These are phyloP conservation scores for Bombus consobrinus DNA, from an alignment of 1,140 invertebrate genomes.

Conservation along the genomic window DNA sequence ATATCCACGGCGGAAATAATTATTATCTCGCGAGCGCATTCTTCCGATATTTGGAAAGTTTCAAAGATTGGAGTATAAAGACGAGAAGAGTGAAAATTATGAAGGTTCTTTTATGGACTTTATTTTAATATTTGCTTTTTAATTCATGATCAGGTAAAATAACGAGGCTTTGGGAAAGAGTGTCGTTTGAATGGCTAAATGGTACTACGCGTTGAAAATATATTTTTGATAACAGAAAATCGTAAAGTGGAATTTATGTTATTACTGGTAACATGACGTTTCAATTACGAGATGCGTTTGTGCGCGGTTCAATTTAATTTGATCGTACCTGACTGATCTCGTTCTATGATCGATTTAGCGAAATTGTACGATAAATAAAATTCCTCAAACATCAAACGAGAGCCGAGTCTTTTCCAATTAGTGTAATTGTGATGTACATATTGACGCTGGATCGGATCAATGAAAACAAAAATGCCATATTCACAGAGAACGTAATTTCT, in stretches of 20 bases:
- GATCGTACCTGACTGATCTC: neutral
- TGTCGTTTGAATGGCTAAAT: neutral
- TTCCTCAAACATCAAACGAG: conserved; percentile 18
- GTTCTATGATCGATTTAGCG: neutral
- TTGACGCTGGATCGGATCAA: neutral
- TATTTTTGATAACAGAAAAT: neutral
- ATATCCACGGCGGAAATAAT: neutral
- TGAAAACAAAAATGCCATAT: neutral
- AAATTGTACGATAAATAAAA: neutral
- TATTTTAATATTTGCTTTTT: neutral
- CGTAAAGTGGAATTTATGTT: conserved; percentile 22
- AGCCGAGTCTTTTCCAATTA: neutral
- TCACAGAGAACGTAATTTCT: neutral
- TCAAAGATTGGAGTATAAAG: too few species aligned
- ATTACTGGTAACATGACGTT: conserved; percentile 12
- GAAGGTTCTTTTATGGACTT: neutral
- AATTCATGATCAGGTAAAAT: too few species aligned
- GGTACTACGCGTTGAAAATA: neutral
- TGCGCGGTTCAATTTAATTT: conserved; percentile 15
- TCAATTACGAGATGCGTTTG: conserved; percentile 35
- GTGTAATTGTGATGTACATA: neutral
- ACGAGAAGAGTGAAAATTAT: neutral
- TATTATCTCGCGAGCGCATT: neutral
- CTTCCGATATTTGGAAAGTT: neutral
- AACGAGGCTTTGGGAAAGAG: too few species aligned